phyloP scores from a whole-genome alignment of 1,140 invertebrate species.

The Magallana gigas region DNA sequence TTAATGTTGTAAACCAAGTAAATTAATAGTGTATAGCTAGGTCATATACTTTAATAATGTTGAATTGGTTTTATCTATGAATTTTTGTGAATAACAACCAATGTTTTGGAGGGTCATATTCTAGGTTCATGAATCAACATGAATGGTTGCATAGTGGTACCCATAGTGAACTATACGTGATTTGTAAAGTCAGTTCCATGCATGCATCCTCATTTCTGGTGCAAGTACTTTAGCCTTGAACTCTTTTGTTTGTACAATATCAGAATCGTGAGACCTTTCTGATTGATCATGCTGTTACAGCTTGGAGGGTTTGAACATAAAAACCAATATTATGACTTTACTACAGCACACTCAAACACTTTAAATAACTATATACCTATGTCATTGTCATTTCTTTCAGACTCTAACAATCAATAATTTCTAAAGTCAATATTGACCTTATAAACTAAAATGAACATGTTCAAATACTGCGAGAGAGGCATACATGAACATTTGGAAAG shows the following conservation, averaged over 20 bases:
- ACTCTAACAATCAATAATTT: slow-evolving; percentile 26
- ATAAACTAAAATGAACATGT: slow-evolving; percentile 19
- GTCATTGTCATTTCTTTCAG: slow-evolving; percentile 26
- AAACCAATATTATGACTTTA: slow-evolving; percentile 31
- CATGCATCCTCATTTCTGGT: background rate
- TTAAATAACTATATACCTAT: slow-evolving; percentile 1
- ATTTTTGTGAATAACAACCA: too few species aligned
- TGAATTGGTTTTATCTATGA: too few species aligned
- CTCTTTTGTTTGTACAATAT: background rate
- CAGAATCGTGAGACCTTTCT: background rate
- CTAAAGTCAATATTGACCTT: slow-evolving; percentile 24
- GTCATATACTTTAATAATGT: too few species aligned
- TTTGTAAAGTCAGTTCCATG: too few species aligned
- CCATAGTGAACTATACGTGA: too few species aligned
- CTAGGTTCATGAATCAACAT: too few species aligned
- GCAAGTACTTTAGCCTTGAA: slow-evolving; percentile 6
- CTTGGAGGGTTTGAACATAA: slow-evolving; percentile 13
- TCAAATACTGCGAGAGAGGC: background rate
- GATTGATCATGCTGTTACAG: background rate
- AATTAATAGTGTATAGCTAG: too few species aligned
- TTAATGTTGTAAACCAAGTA: too few species aligned
- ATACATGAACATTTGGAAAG: slow-evolving; percentile 10
- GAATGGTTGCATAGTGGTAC: too few species aligned
- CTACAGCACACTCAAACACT: slow-evolving; percentile 7
- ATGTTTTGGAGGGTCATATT: too few species aligned